Conservation (phyloP, 2,888 invertebrate genomes). For the Agrotis segetum region DNA sequence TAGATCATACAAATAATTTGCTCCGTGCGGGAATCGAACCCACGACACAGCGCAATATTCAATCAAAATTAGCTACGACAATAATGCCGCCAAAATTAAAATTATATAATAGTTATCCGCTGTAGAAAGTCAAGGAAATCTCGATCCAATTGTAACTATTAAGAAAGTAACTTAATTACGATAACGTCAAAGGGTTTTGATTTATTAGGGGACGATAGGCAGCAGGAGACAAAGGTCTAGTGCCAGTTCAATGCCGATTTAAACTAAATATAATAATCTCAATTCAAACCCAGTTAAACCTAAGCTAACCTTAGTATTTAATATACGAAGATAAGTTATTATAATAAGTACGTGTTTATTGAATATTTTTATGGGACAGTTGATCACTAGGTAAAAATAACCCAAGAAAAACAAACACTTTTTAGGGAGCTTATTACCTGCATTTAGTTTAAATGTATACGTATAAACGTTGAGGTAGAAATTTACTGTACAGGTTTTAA, state of each 20-base stretch:
- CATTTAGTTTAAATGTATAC: background rate
- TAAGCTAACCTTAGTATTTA: background rate
- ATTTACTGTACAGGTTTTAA: no score
- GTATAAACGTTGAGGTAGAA: no score
- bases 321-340: background rate
- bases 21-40: no score
- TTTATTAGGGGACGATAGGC: background rate
- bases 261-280: background rate
- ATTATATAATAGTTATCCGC: background rate
- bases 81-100: no score
- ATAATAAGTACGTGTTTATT: no score
- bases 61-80: no score
- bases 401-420: no score
- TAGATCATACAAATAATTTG: no score
- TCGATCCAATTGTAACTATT: background rate
- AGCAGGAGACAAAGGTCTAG: background rate
- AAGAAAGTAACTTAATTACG: conserved; percentile 1
- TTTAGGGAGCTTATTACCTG: background rate
- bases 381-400: no score
- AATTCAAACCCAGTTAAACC: background rate
- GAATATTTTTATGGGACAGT: no score
- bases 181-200: conserved; percentile 19
- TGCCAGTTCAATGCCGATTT: background rate
- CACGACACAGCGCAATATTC: no score
- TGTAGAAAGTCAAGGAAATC: background rate